Evolutionary conservation across 2,888 invertebrate genomes (phyloP), one percentile per base, ranked within the genome.

Genomic region (Xylota sylvarum): DNA sequence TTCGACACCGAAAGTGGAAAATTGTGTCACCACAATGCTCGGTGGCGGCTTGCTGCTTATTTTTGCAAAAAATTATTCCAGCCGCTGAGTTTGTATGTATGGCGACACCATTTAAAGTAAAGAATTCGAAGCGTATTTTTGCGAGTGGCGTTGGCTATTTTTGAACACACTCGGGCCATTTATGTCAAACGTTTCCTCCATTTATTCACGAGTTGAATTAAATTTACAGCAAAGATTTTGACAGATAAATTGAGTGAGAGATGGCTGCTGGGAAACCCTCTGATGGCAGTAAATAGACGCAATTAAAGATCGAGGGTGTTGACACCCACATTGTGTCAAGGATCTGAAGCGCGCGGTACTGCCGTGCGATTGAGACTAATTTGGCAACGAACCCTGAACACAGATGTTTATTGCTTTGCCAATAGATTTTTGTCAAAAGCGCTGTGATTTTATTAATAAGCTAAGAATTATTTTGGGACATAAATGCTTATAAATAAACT

Each of bases 321-420:
- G 65, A 46, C 76, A 17, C 40, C 58, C 50, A 69, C 27, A 43
- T 14, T 50, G 48, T 43, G 14, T 27, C 43, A 12, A 32, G 37
- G 56, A 50, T 56, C 35, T 60, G 62, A 40, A 62, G 43, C 37
- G 30, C 48, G 43, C 37, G 30, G 32, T 30, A 27, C 23, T 14
- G 62, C n/a, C 32, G n/a, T 50, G 60, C 23, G 74, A 23, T 65
- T 76, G 65, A 58, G 37, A 60, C 62, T 52, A 64, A 72, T 79
- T 72, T 48, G 64, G 79, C 48, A 62, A 32, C 62, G 46, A 46
- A 12, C 35, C 27, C 17, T n/a, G 60, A 70, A 62, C 40, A 23
- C 30, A 62, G 55, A 70, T 70, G 52, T 43, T 69, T 50, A 17
- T 50, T n/a, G 27, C 40, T 43, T 5, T 12, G 32, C 12, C 50